Base-by-base conservation (phyloP, 2,797 vertebrate genomes). In the Fringilla coelebs region DNA sequence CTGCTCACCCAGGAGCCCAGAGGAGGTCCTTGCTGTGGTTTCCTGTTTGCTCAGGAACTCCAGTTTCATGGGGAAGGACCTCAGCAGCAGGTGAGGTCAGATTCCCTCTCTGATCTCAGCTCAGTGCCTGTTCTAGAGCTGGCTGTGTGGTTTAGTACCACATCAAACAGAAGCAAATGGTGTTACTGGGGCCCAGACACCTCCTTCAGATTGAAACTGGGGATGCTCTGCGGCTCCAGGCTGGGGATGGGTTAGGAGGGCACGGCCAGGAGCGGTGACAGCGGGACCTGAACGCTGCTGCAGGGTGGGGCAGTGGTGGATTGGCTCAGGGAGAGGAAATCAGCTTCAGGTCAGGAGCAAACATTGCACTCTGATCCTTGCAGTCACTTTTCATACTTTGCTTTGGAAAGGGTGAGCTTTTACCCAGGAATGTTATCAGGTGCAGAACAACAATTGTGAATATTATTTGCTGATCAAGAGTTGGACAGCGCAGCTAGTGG, bases 11-110 rank as follows among this genome's bases (percentile, higher is more conserved):
- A 32, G 21, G n/a, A 65, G 29, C 40, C 21, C 19, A 14, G 32
- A 61, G 41, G 17, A 41, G 5, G 3, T 49, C 49, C 24, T 62
- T 2, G 2, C 5, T 20, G 2, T 1, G 45, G 17, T 9, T 52
- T 80, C 10, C 45, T 85, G 18, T 34, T 61, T 55, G 16, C 38
- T 41, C 32, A 25, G 48, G 26, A 10, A 25, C 38, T 17, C 3
- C 9, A 31, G 11, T 48, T 82, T 48, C 16, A 9, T 12, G 4
- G 11, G 48, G 36, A 79, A 85, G 25, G 12, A 34, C 11, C 28
- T 58, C 28, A 43, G 29, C 28, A 36, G 12, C 3, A 38, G 36
- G 32, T 0, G 5, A 46, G 16, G 4, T 55, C 16, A n/a, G 40
- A 5, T 26, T 11, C 11, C 17, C 19, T 28, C 51, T 60, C 17